Percentiles rank a stretch among this genome's conserved stretches.
Evolutionary conservation across 2,113 vertebrate genomes (phyloP).

Genomic region (Cepphus grylle): DNA sequence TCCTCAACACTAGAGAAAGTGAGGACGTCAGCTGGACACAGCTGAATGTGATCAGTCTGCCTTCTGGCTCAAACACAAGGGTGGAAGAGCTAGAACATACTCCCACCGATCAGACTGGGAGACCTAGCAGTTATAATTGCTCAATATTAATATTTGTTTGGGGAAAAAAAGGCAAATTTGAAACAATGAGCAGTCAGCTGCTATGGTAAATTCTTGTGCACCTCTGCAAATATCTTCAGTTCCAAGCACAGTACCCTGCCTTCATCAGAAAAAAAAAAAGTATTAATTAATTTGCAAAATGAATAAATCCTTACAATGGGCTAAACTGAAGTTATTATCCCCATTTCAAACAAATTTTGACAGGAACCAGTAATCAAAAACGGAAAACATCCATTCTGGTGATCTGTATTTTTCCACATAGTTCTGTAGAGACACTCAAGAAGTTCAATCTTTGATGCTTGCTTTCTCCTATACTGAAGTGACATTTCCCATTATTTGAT

Average conservation of each 20-base stretch:
- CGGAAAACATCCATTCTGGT: background rate
- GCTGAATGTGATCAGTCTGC: background rate
- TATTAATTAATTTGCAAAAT: background rate
- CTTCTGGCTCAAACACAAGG: background rate
- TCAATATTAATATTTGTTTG: background rate
- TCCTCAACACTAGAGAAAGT: background rate
- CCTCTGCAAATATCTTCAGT: background rate
- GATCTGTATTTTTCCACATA: background rate
- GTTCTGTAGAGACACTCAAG: background rate
- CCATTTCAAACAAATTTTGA: background rate
- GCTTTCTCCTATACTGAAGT: background rate
- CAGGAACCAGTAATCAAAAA: background rate
- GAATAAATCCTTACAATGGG: background rate
- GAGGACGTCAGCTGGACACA: background rate
- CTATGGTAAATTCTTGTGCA: background rate
- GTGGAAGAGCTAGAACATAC: background rate
- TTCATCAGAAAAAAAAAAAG: background rate
- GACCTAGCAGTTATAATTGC: background rate
- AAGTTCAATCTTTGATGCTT: background rate
- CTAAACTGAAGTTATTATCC: background rate
- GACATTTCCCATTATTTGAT: constrained; percentile 15
- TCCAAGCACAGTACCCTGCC: background rate
- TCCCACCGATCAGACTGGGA: background rate
- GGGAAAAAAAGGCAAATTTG: background rate
- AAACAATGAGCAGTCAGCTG: background rate